A percentile compares a stretch with the other conserved stretches of the same genome.
These are phyloP conservation scores for Paedocypris micromegethes DNA, from an alignment of 2,797 vertebrate genomes.

Conservation along the genomic window DNA sequence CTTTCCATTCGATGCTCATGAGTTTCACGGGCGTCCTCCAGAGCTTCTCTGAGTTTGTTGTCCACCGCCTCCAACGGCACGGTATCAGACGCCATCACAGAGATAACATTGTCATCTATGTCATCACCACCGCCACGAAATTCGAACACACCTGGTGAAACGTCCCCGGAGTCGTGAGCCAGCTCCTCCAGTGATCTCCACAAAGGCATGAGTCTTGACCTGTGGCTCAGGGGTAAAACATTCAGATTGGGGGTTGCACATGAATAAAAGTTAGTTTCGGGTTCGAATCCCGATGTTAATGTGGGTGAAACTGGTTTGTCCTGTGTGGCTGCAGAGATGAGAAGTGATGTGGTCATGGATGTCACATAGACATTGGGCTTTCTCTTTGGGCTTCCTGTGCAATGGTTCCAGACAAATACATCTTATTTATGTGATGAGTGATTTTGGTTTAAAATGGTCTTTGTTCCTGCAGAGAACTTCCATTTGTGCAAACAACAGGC, in stretches of 20 bases:
- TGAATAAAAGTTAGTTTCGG: not conserved
- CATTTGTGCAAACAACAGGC: conserved; percentile 64
- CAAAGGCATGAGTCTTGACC: not conserved
- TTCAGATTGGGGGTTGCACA: not conserved
- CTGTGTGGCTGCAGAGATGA: conserved; percentile 57
- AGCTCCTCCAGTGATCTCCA: no score
- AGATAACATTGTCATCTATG: no score
- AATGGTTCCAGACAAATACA: conserved; percentile 71
- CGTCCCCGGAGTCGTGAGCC: no score
- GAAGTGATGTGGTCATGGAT: conserved; percentile 54
- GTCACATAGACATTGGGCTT: no score
- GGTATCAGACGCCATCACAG: no score
- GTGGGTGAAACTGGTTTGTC: conserved; percentile 50
- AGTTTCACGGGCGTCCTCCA: no score
- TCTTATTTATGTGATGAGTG: no score
- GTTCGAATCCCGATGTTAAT: conserved; percentile 1
- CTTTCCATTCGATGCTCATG: no score
- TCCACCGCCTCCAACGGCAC: no score
- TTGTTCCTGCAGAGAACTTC: conserved; percentile 58
- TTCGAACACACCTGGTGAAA: no score
- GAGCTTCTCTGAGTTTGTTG: no score
- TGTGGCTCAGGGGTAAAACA: not conserved
- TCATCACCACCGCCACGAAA: no score
- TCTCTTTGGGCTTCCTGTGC: conserved; percentile 50
- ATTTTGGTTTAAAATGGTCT: not conserved